Base-by-base conservation (phyloP, 2,888 invertebrate species). In the Exephanes ischioxanthus region DNA sequence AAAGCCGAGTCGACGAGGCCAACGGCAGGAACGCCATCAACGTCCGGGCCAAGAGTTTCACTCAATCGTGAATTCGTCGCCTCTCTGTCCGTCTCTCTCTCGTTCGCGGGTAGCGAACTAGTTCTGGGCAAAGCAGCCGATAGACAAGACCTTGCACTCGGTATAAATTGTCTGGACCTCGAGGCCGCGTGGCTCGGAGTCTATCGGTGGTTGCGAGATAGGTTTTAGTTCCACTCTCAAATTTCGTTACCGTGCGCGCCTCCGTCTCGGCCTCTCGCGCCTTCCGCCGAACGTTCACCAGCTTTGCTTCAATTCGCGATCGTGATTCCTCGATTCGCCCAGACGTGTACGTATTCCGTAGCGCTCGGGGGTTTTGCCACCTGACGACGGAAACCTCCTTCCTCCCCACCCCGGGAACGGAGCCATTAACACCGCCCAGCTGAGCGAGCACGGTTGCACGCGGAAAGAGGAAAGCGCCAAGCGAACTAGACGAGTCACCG, bases 111-210 rank as follows among this genome's bases (percentile, higher is more conserved):
- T 30, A 61, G 61, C 11, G 61, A 61, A 33, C 61, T 26, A 61
- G 33, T 16, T 61, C 61, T 16, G 33, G 61, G 26, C 19, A 19
- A 30, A 67, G 41, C 4, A 19, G 37, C 14, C 14, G 66, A 76
- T 26, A 72, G 66, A 51, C 37, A 67, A 83, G 86, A 84, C 86
- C 86, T 86, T 86, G 86, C 86, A 86, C 81, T 86, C 86, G 78
- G 83, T 86, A 84, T 80, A 86, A 80, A 86, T 86, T 86, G 86
- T 86, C 83, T 78, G 81, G 78, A 77, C 78, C 83, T 77, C 83
- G 86, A 86, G 86, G 86, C 77, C 83, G 45, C 45, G 86, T 77
- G 41, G 53, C 37, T 66, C 76, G 76, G 11, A 45, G 67, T 67
- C n/a, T 55, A 66, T 53, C 76, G 76, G 67, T 77, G 55, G 11